Evolutionary conservation across 2,113 vertebrate species (phyloP).

Genomic region (Pedionomus torquatus): DNA sequence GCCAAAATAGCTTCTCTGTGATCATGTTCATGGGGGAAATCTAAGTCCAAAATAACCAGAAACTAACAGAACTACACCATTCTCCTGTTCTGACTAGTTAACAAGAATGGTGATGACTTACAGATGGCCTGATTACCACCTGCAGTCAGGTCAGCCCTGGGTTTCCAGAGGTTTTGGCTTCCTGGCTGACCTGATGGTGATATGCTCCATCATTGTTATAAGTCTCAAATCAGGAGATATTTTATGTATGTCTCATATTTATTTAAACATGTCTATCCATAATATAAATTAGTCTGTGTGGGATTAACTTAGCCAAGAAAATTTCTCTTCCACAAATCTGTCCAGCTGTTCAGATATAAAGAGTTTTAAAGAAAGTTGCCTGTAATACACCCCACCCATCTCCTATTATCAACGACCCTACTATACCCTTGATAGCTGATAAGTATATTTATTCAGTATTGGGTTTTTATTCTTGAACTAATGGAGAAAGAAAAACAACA

Average conservation of each 20-base stretch:
- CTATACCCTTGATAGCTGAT: background rate
- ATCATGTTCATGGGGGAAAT: background rate
- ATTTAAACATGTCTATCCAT: constrained; percentile 2
- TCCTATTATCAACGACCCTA: constrained; percentile 12
- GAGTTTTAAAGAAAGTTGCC: constrained; percentile 43
- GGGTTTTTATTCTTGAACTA: constrained; percentile 14
- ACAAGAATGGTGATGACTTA: background rate
- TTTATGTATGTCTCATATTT: background rate
- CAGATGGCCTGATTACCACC: constrained; percentile 14
- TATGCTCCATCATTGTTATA: background rate
- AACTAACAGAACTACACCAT: background rate
- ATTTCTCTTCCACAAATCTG: constrained; percentile 47
- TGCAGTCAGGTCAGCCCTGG: background rate
- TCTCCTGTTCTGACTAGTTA: background rate
- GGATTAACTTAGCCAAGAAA: constrained; percentile 30
- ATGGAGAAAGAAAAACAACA: constrained; percentile 8
- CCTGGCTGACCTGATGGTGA: background rate
- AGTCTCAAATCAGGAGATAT: background rate
- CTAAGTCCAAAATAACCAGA: background rate
- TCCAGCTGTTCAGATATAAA: constrained; percentile 39
- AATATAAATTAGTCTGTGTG: background rate
- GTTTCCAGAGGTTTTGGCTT: background rate
- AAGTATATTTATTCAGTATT: constrained; percentile 35
- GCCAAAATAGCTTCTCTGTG: background rate
- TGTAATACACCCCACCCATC: background rate